phyloP scores from a whole-genome alignment of 2,797 vertebrate genomes.

The Gymnodraco acuticeps region DNA sequence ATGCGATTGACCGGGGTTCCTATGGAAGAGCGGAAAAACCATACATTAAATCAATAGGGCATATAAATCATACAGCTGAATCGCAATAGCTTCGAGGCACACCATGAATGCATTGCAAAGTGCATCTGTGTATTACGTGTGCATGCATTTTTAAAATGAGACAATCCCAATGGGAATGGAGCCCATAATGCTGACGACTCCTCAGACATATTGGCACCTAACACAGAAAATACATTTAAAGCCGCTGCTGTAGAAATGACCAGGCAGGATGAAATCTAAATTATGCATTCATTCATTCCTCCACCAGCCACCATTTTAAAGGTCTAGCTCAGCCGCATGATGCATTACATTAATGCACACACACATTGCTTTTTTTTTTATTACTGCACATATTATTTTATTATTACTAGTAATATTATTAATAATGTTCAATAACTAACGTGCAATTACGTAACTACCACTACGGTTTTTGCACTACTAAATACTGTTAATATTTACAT shows the following conservation, averaged over 20 bases:
- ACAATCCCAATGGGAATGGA: not conserved
- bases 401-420: too few species aligned
- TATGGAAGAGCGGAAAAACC: slow-evolving; percentile 55
- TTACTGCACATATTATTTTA: too few species aligned
- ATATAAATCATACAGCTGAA: slow-evolving; percentile 21
- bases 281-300: slow-evolving; percentile 13
- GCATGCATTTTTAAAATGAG: slow-evolving; percentile 24
- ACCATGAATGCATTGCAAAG: slow-evolving; percentile 21
- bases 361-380: too few species aligned
- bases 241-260: slow-evolving; percentile 11
- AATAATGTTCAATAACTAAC: too few species aligned
- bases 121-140: slow-evolving; percentile 8
- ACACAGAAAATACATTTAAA: slow-evolving; percentile 26
- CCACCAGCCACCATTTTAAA: slow-evolving; percentile 7
- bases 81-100: slow-evolving; percentile 1
- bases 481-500: too few species aligned
- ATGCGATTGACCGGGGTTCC: slow-evolving; percentile 98
- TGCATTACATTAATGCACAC: too few species aligned
- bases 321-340: too few species aligned
- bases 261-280: slow-evolving; percentile 8
- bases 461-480: too few species aligned
- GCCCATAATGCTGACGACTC: slow-evolving; percentile 11
- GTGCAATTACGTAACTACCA: too few species aligned
- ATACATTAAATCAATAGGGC: slow-evolving; percentile 32
- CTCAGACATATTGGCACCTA: slow-evolving; percentile 11